A percentile compares a stretch with the other conserved stretches of the same genome.
Evolutionary conservation across 2,113 vertebrate genomes (phyloP).

Genomic region (Rhipidura dahli): DNA sequence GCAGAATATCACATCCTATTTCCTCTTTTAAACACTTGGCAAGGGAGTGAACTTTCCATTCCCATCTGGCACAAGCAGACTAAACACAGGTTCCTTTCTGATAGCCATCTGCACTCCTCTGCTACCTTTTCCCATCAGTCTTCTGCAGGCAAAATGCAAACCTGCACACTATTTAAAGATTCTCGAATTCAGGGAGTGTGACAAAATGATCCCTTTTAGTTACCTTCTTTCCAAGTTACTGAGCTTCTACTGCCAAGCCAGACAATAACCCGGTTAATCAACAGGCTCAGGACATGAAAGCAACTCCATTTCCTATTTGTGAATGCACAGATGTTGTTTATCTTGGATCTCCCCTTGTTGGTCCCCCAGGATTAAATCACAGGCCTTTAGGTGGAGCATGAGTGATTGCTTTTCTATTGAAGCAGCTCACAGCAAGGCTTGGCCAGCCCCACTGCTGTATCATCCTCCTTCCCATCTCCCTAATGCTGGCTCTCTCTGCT

Average conservation of each 20-base stretch:
- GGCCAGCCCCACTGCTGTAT: neutral
- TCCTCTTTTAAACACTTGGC: constrained; percentile 67
- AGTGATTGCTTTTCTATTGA: neutral
- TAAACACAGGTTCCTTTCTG: constrained; percentile 37
- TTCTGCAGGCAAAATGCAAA: constrained; percentile 29
- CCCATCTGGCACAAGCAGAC: constrained; percentile 47
- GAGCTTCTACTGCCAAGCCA: neutral
- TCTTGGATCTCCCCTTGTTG: constrained; percentile 49
- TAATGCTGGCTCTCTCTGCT: neutral
- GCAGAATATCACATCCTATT: constrained; percentile 63
- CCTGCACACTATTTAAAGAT: constrained; percentile 31
- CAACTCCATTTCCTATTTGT: constrained; percentile 68
- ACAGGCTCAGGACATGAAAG: constrained; percentile 60
- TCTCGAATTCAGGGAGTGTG: neutral
- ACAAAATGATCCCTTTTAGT: constrained; percentile 4
- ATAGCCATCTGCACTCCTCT: constrained; percentile 17
- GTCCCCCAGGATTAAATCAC: constrained; percentile 6
- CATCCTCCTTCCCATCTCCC: neutral
- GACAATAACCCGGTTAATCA: constrained; percentile 31
- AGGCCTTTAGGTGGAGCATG: neutral
- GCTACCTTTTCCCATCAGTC: constrained; percentile 50
- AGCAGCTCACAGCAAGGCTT: neutral
- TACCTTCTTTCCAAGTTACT: neutral
- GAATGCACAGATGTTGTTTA: constrained; percentile 71
- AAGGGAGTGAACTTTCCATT: constrained; percentile 51